Conservation (phyloP, 2,888 invertebrate genomes). For the Plemyria rubiginata region DNA sequence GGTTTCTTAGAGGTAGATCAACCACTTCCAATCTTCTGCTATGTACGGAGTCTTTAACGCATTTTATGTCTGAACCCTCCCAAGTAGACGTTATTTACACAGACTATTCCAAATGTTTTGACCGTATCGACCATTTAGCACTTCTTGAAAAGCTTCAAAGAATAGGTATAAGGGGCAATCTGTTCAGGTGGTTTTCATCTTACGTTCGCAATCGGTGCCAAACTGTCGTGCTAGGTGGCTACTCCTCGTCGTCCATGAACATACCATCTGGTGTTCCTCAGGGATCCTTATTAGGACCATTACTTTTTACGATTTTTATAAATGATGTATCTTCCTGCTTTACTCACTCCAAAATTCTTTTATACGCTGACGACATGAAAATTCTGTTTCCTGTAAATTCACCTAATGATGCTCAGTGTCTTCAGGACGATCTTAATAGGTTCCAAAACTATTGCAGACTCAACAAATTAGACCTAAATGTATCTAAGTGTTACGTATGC, state of each 20-base stretch:
- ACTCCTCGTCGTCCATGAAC: neutral
- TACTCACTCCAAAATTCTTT: neutral
- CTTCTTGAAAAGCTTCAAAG: no score
- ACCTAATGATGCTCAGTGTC: neutral
- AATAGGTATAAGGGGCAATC: no score
- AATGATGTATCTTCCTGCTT: constrained; percentile 2
- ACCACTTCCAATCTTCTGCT: no score
- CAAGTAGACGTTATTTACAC: no score
- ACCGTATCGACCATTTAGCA: no score
- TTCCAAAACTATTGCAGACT: neutral
- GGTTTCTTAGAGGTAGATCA: no score
- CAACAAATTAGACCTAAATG: constrained; percentile 2
- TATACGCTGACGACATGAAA: constrained; percentile 7
- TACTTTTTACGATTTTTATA: neutral
- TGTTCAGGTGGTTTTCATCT: no score
- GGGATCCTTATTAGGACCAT: neutral
- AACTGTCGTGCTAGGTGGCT: neutral
- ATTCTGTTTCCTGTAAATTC: neutral
- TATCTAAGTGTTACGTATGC: constrained; percentile 4
- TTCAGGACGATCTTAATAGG: neutral
- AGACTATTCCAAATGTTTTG: no score
- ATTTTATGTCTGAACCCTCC: no score
- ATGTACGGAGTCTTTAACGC: no score
- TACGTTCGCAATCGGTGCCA: no score
- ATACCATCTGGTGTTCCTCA: neutral